phyloP scores from a whole-genome alignment of 2,888 invertebrate species.

The Tholera decimalis region DNA sequence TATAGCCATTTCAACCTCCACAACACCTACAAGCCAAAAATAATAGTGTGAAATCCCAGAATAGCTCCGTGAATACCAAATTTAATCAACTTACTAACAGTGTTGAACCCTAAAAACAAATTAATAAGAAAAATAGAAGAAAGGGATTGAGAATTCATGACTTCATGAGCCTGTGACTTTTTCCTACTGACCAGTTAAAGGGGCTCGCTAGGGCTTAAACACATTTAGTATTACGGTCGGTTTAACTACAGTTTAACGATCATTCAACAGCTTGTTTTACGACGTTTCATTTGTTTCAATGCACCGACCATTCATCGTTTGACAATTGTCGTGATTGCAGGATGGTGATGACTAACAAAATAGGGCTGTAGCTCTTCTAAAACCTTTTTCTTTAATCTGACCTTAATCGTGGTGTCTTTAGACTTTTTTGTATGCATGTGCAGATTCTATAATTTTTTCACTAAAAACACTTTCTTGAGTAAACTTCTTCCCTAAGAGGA shows the following conservation, averaged over 20 bases:
- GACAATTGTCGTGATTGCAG: conserved; percentile 79
- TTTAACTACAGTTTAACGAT: conserved; percentile 79
- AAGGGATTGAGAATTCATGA: too few relatives aligned
- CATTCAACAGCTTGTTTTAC: conserved; percentile 84
- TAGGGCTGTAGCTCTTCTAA: conserved; percentile 46
- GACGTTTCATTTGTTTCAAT: conserved; percentile 90
- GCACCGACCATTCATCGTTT: conserved; percentile 75
- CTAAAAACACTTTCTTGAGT: too few relatives aligned
- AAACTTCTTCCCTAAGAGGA: too few relatives aligned
- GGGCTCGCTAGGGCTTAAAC: conserved; percentile 42
- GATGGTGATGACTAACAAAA: conserved; percentile 71
- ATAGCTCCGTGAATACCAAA: too few relatives aligned
- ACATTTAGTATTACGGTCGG: conserved; percentile 69
- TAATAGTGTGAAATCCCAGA: too few relatives aligned
- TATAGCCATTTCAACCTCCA: too few relatives aligned
- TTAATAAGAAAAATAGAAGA: not conserved
- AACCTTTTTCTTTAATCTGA: too few relatives aligned
- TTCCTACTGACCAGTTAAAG: not conserved
- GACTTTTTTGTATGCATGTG: too few relatives aligned
- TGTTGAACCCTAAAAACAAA: not conserved
- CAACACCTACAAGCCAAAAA: too few relatives aligned
- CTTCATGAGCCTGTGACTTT: not conserved
- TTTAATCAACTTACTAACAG: too few relatives aligned
- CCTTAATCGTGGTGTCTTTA: too few relatives aligned
- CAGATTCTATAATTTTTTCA: too few relatives aligned